Evolutionary conservation across 2,113 vertebrate species (phyloP).

Genomic region (Grallaria varia): DNA sequence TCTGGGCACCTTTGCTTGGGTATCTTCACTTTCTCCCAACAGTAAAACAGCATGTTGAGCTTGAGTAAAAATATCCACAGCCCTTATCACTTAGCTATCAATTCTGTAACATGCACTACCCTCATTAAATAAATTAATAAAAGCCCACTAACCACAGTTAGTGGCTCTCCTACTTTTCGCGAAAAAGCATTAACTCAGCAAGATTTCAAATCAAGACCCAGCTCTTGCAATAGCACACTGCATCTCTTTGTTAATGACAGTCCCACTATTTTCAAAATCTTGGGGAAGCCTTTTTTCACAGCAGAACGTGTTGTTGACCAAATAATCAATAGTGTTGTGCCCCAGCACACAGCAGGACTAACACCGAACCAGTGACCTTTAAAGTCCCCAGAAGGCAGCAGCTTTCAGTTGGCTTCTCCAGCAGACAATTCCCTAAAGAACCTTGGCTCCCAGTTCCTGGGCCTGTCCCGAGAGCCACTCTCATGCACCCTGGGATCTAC

Average conservation of each 20-base stretch:
- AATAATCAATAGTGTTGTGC: not conserved
- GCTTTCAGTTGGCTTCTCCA: not conserved
- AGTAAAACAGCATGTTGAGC: not conserved
- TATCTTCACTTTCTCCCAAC: not conserved
- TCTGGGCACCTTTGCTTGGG: not conserved
- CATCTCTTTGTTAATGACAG: not conserved
- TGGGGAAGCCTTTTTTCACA: not conserved
- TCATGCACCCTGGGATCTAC: not conserved
- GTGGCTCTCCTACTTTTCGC: not conserved
- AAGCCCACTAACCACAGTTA: not conserved
- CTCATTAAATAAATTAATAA: not conserved
- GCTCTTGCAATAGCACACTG: not conserved
- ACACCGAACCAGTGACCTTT: not conserved
- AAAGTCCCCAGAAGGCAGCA: not conserved
- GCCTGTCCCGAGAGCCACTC: not conserved
- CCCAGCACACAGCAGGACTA: not conserved
- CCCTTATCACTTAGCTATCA: not conserved
- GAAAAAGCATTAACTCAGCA: accelerated
- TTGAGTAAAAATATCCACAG: not conserved
- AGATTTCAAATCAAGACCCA: not conserved
- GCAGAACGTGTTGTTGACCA: not conserved
- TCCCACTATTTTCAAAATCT: not conserved
- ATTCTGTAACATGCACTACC: not conserved
- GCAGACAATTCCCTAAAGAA: not conserved
- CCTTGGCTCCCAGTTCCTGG: not conserved